Percentiles rank a stretch among this genome's conserved stretches.
These are phyloP conservation scores for Bufo bufo DNA, from an alignment of 2,113 vertebrate species.

Conservation along the genomic window DNA sequence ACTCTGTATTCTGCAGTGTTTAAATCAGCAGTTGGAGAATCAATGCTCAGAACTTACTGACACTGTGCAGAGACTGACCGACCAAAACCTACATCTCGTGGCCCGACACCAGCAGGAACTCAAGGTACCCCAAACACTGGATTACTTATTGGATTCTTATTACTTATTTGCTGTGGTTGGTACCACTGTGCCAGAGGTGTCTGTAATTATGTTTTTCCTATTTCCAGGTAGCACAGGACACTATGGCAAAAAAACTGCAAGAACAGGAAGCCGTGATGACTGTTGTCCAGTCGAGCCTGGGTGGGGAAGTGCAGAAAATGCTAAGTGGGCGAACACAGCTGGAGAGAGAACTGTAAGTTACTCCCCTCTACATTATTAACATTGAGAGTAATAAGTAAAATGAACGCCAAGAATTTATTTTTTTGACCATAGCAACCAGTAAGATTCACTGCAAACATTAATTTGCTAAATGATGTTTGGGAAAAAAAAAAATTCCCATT, in stretches of 20 bases:
- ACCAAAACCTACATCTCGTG: conserved; percentile 69
- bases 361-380: background rate
- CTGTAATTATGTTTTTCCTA: no score
- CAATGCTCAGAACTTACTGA: conserved; percentile 71
- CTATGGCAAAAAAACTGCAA: conserved; percentile 67
- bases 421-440: background rate
- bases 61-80: conserved; percentile 62
- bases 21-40: conserved; percentile 69
- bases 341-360: conserved; percentile 73
- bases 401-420: background rate
- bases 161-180: no score
- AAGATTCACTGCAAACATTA: no score
- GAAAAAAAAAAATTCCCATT: no score
- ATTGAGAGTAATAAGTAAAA: background rate
- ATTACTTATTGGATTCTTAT: no score
- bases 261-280: conserved; percentile 71
- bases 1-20: conserved; percentile 62
- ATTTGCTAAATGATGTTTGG: no score
- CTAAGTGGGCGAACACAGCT: conserved; percentile 68
- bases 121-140: conserved; percentile 63
- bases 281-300: conserved; percentile 65
- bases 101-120: conserved; percentile 66
- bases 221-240: conserved; percentile 70
- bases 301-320: conserved; percentile 66
- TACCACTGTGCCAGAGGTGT: no score